These are phyloP conservation scores for Carcinoscorpius rotundicauda DNA, from an alignment of 1,140 invertebrate species.

Conservation along the genomic window DNA sequence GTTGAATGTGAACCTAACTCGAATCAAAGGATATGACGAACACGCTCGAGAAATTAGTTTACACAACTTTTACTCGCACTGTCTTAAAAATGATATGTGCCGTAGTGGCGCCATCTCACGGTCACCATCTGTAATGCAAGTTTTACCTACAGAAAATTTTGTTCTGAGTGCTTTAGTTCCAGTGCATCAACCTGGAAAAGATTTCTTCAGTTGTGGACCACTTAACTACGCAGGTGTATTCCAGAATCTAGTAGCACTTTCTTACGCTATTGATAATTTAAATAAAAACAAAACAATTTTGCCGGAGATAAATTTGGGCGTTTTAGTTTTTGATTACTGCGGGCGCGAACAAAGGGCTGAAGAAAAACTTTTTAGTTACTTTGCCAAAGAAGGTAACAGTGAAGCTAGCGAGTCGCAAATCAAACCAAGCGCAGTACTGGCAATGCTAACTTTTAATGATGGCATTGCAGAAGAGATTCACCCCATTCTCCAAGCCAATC, in stretches of 20 bases:
- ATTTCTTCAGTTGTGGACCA: conserved; percentile 26
- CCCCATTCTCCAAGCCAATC: conserved; percentile 11
- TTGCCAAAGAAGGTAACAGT: conserved; percentile 26
- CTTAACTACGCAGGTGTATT: conserved; percentile 22
- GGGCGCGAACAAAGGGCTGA: conserved; percentile 24
- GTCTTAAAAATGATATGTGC: conserved; percentile 16
- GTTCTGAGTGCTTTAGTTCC: conserved; percentile 25
- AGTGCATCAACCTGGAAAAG: conserved; percentile 23
- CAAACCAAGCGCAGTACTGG: conserved; percentile 15
- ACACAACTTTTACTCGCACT: conserved; percentile 23
- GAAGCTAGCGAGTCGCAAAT: neutral
- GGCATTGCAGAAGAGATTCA: conserved; percentile 10
- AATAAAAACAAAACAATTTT: conserved; percentile 23
- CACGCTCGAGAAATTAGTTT: conserved; percentile 21
- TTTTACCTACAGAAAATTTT: conserved; percentile 23
- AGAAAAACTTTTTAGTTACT: conserved; percentile 29
- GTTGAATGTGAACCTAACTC: conserved; percentile 21
- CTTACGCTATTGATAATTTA: conserved; percentile 26
- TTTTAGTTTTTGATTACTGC: conserved; percentile 29
- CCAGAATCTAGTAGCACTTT: conserved; percentile 25
- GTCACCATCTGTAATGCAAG: conserved; percentile 19
- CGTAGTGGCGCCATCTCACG: conserved; percentile 6
- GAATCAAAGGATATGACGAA: conserved; percentile 22
- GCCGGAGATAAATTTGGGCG: conserved; percentile 25
- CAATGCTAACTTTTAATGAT: conserved; percentile 13